Percentiles rank a stretch among this genome's conserved stretches.
These are phyloP conservation scores for Catagonus wagneri DNA, from an alignment of 2,113 vertebrate species.

Conservation along the genomic window DNA sequence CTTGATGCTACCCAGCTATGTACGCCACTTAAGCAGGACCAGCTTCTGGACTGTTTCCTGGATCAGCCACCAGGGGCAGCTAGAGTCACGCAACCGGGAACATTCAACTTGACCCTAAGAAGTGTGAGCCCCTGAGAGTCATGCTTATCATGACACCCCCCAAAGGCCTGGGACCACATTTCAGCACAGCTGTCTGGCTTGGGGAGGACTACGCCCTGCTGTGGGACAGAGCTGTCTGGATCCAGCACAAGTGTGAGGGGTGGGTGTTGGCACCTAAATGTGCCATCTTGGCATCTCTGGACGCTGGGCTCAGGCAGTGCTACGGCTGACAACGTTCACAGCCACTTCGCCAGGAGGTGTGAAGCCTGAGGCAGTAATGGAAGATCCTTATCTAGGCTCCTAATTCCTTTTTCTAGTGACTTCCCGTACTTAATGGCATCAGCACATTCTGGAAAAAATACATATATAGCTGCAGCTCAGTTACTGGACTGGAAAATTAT, in stretches of 20 bases:
- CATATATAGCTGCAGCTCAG: neutral
- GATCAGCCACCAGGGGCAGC: conserved; percentile 49
- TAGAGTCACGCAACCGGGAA: neutral
- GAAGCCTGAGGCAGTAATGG: neutral
- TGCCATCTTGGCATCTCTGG: neutral
- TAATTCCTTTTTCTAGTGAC: neutral
- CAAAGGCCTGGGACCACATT: neutral
- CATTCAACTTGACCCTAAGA: neutral
- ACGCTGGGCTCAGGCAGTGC: neutral
- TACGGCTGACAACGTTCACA: neutral
- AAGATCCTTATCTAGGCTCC: neutral
- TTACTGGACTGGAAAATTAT: neutral
- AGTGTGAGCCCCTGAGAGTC: neutral
- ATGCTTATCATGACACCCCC: neutral
- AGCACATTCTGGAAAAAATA: conserved; percentile 20
- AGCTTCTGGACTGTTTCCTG: neutral
- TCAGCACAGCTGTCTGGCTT: neutral
- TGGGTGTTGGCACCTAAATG: neutral
- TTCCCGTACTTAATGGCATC: neutral
- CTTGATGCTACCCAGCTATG: neutral
- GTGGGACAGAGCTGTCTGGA: neutral
- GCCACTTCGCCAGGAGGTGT: neutral
- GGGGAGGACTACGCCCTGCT: neutral
- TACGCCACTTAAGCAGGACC: neutral
- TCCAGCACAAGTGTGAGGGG: neutral